phyloP scores from a whole-genome alignment of 2,888 invertebrate species.

The Caenorhabditis uteleia region DNA sequence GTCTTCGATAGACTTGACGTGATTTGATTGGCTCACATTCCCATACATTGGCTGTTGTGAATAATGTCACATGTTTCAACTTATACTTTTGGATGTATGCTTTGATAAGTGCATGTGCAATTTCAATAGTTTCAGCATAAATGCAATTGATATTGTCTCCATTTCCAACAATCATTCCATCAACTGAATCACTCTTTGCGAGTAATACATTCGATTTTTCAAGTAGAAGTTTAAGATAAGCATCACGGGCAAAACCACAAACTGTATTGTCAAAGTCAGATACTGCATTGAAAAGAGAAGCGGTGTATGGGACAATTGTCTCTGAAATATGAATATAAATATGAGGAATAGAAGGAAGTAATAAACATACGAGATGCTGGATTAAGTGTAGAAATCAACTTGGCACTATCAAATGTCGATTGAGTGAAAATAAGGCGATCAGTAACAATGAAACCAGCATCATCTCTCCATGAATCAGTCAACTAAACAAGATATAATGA shows the following conservation, averaged over 20 bases:
- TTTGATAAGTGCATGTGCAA: conserved; percentile 60
- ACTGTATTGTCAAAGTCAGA: conserved; percentile 60
- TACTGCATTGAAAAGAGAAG: conserved; percentile 48
- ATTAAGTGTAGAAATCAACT: conserved; percentile 35
- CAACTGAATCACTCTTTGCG: conserved; percentile 37
- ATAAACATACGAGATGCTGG: conserved; percentile 22
- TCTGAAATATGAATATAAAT: conserved; percentile 27
- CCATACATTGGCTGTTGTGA: conserved; percentile 55
- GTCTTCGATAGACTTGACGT: conserved; percentile 61
- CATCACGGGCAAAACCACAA: conserved; percentile 49
- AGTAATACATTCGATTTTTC: conserved; percentile 31
- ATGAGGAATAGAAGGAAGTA: background rate
- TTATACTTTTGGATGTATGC: conserved; percentile 51
- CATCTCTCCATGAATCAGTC: conserved; percentile 58
- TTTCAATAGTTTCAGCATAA: conserved; percentile 60
- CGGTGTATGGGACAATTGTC: conserved; percentile 36
- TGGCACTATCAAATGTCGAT: conserved; percentile 48
- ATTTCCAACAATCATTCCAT: conserved; percentile 41
- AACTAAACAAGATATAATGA: conserved; percentile 22
- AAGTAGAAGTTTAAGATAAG: conserved; percentile 32
- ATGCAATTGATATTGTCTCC: conserved; percentile 46
- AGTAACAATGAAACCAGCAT: conserved; percentile 66
- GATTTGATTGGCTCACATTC: conserved; percentile 38
- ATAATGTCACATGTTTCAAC: conserved; percentile 55
- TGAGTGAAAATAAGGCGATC: conserved; percentile 59